A percentile compares a stretch with the other conserved stretches of the same genome.
These are phyloP conservation scores for Palaemon carinicauda DNA, from an alignment of 1,140 invertebrate genomes.

Conservation along the genomic window DNA sequence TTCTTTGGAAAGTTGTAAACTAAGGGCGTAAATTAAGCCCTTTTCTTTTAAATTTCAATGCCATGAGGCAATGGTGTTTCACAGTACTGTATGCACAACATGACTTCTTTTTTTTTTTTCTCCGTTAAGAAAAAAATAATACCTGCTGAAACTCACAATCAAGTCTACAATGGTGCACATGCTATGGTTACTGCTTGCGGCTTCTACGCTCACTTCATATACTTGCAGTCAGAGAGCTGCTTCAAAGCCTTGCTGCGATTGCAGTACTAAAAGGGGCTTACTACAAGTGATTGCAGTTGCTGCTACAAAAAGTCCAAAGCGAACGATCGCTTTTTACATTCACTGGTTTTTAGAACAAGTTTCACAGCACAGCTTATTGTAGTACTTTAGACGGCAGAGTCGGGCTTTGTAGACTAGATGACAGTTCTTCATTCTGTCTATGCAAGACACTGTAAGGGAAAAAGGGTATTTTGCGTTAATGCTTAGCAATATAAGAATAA, in stretches of 20 bases:
- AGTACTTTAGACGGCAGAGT: constrained; percentile 63
- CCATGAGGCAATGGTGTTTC: too few relatives aligned
- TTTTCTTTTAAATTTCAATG: too few relatives aligned
- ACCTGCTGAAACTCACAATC: too few relatives aligned
- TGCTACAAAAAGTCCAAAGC: neutral
- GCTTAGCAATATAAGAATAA: neutral
- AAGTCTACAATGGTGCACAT: too few relatives aligned
- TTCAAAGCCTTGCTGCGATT: neutral
- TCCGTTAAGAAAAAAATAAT: too few relatives aligned
- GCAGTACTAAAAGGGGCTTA: neutral
- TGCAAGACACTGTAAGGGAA: constrained; percentile 58
- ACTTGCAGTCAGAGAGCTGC: too few relatives aligned
- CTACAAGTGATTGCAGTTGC: neutral
- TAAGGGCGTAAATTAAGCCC: too few relatives aligned
- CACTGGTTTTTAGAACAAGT: constrained; percentile 57
- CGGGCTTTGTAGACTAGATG: constrained; percentile 61
- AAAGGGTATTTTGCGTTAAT: neutral
- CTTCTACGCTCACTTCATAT: too few relatives aligned
- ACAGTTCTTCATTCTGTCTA: constrained; percentile 63
- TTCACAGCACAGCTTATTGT: constrained; percentile 64
- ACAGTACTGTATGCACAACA: too few relatives aligned
- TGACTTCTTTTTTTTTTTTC: too few relatives aligned
- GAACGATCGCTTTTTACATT: neutral
- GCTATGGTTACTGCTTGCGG: too few relatives aligned
- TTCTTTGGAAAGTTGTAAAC: too few relatives aligned